Conservation (phyloP, 2,888 invertebrate genomes). For the Nephrocerus scutellatus region DNA sequence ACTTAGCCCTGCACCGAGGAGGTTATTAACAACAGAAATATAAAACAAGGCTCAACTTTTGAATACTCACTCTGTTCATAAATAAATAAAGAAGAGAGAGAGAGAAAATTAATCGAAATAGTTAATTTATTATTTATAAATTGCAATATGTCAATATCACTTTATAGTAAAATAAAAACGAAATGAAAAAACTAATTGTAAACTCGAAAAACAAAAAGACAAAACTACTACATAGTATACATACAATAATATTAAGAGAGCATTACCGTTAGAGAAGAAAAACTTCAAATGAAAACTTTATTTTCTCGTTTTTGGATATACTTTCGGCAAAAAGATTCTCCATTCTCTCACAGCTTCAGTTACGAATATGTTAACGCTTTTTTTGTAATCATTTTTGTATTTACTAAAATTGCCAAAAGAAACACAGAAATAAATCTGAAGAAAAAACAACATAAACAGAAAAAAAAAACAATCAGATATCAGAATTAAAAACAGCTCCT, state of each 20-base stretch:
- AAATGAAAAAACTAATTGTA: neutral
- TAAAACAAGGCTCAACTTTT: too few relatives aligned
- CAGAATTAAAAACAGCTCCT: conserved; percentile 14
- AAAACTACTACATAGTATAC: neutral
- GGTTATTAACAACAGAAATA: too few relatives aligned
- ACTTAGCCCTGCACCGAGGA: too few relatives aligned
- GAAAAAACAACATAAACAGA: conserved; percentile 14
- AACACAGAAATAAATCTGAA: conserved; percentile 1
- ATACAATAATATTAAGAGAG: neutral
- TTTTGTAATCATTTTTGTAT: neutral
- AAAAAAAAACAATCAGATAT: conserved; percentile 24
- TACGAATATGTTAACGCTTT: conserved; percentile 25
- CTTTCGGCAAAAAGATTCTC: conserved; percentile 47
- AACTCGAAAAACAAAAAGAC: neutral
- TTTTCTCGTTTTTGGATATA: conserved; percentile 16
- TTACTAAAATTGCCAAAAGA: conserved; percentile 13
- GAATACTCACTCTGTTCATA: too few relatives aligned
- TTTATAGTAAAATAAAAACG: too few relatives aligned
- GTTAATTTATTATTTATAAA: too few relatives aligned
- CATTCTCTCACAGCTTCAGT: too few relatives aligned
- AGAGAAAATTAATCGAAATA: too few relatives aligned
- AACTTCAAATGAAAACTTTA: neutral
- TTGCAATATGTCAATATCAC: too few relatives aligned
- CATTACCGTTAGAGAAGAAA: neutral
- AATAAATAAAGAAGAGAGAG: too few relatives aligned